Percentiles rank a stretch among this genome's conserved stretches.
phyloP scores from a whole-genome alignment of 2,888 invertebrate genomes.

The Tenthredo scrophulariae region DNA sequence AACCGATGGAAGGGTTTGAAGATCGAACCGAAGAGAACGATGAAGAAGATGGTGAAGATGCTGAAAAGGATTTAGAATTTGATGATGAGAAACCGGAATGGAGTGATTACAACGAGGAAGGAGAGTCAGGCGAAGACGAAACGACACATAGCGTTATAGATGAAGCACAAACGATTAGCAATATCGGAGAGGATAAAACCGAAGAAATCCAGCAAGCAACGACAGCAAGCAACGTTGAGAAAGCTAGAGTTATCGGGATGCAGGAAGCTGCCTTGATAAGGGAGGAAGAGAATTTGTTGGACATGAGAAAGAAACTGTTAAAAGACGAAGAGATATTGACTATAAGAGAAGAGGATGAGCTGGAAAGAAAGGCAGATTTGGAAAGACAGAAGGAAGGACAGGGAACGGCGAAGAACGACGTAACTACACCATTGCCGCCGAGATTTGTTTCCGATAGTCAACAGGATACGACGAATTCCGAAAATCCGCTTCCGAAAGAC shows the following conservation, averaged over 20 bases:
- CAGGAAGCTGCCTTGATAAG: conserved; percentile 14
- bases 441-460: background rate
- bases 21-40: conserved; percentile 48
- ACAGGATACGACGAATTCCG: background rate
- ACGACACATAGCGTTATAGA: background rate
- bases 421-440: background rate
- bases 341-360: conserved; percentile 45
- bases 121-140: background rate
- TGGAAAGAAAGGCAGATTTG: conserved; percentile 20
- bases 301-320: conserved; percentile 46
- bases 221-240: background rate
- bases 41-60: conserved; percentile 25
- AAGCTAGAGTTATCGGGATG: background rate
- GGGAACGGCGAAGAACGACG: background rate
- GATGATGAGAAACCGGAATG: conserved; percentile 44
- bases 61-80: background rate
- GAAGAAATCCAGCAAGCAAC: background rate
- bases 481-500: background rate
- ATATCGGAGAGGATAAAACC: background rate
- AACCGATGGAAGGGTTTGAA: conserved; percentile 52
- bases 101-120: conserved; percentile 23
- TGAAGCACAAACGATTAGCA: background rate
- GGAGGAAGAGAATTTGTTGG: conserved; percentile 43
- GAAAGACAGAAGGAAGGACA: conserved; percentile 37
- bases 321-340: conserved; percentile 9